Base-by-base conservation (phyloP, 2,797 vertebrate genomes). In the Adelosebastes latens region DNA sequence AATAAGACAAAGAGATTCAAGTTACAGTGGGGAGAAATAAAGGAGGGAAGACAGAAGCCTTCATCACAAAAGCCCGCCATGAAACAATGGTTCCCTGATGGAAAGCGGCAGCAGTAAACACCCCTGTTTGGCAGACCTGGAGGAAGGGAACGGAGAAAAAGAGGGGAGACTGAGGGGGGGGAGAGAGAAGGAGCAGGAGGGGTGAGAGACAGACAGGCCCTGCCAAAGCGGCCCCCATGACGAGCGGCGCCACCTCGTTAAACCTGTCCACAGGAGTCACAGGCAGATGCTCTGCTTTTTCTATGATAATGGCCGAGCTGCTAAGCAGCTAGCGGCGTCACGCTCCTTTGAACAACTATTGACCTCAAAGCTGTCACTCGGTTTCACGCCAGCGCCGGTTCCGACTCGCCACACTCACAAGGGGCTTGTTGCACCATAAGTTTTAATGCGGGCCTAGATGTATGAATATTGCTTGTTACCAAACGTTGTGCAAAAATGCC, bases 251-350 rank as follows among this genome's bases (percentile, higher is more conserved):
- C 87, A 87, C 92, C 93, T 94, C 80, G 90, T 93, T 94, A 92
- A 91, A 90, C 87, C 89, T 81, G 89, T 90, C 89, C 88, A 82
- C 77, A 61, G 81, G 89, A 90, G 87, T 90, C 87, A 77, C 81
- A 82, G 87, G 85, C 86, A 92, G 89, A 92, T 91, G 92, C 93
- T 94, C 83, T 36, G 86, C 85, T 84, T 89, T 88, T 79, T 74
- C 88, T 88, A 82, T 90, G 90, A 90, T 92, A 94, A 94, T 93
- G 84, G 67, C 91, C 75, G 81, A 80, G 83, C 85, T 82, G 84
- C 86, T 84, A 85, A 87, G 89, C 78, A 75, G 88, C 87, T 22
- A 88, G 79, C 77, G 10, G 56, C 81, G 87, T 91, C 90, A 93
- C 77, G 87, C 91, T 92, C 82, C 87, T 87, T 81, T 90, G 87